These are phyloP conservation scores for Grus americana DNA, from an alignment of 2,113 vertebrate genomes.

Conservation along the genomic window DNA sequence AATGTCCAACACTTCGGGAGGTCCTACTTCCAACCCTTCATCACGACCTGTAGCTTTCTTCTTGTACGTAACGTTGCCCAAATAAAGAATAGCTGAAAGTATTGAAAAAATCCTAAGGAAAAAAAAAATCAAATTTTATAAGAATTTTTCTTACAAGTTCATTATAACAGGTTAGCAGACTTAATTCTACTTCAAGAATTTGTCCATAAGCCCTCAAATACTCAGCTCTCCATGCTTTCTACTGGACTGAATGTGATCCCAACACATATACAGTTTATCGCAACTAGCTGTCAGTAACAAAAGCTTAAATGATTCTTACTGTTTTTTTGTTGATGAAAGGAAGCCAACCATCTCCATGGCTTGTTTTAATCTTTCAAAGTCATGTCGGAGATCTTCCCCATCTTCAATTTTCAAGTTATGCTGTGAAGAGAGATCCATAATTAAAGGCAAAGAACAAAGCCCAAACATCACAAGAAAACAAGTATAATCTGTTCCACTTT, in stretches of 20 bases:
- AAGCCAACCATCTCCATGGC: constrained; percentile 99
- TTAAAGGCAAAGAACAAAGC: not conserved
- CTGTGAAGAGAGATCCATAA: constrained; percentile 62
- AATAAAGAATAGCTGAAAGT: constrained; percentile 95
- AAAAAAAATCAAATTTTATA: not conserved
- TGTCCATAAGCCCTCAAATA: not conserved
- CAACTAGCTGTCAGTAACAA: not conserved
- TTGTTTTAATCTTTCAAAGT: constrained; percentile 95
- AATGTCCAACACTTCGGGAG: constrained; percentile 89
- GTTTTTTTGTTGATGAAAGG: constrained; percentile 92
- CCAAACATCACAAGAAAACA: not conserved
- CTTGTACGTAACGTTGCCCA: constrained; percentile 93
- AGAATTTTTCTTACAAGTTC: not conserved
- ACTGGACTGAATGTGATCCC: not conserved
- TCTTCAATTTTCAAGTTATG: constrained; percentile 98
- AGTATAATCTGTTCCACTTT: not conserved
- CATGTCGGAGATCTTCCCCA: constrained; percentile 92
- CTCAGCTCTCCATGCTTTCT: not conserved
- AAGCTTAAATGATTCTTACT: constrained; percentile 73
- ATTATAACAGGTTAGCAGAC: not conserved
- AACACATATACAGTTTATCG: rapidly evolving
- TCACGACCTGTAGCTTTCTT: constrained; percentile 91
- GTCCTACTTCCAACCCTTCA: constrained; percentile 93
- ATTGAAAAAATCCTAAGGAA: constrained; percentile 91
- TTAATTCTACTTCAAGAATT: not conserved